Conservation (phyloP, 2,797 vertebrate genomes). For the Danio kyathit region DNA sequence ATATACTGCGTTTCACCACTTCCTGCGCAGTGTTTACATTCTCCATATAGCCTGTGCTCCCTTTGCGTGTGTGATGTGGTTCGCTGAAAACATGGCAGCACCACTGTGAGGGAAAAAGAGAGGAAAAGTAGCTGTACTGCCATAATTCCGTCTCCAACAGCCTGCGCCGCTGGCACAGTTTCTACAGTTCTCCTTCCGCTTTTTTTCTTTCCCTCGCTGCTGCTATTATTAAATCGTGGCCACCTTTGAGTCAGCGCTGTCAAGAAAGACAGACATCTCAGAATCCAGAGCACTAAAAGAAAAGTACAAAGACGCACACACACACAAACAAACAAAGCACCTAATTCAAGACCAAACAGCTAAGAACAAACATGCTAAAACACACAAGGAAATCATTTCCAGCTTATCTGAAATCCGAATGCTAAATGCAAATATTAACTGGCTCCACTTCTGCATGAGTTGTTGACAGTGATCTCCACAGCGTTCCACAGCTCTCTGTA, state of each 20-base stretch:
- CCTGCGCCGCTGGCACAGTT: constrained; percentile 16
- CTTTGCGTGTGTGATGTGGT: constrained; percentile 22
- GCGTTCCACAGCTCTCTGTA: neutral
- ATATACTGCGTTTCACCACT: constrained; percentile 10
- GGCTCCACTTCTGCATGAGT: neutral
- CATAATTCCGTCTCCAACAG: constrained; percentile 33
- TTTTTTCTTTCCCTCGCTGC: neutral
- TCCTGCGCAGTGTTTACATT: constrained; percentile 37
- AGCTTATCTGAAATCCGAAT: constrained; percentile 27
- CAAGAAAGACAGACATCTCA: constrained; percentile 1
- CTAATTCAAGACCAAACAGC: constrained; percentile 11
- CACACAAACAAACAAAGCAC: neutral
- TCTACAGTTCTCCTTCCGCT: constrained; percentile 20
- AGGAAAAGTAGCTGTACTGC: constrained; percentile 22
- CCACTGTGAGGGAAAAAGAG: constrained; percentile 11
- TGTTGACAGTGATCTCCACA: neutral
- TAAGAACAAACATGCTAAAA: constrained; percentile 20
- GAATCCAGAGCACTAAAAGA: constrained; percentile 11
- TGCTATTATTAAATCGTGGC: constrained; percentile 30
- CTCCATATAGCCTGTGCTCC: constrained; percentile 9
- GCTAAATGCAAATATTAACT: constrained; percentile 37
- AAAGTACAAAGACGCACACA: neutral
- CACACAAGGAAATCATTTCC: constrained; percentile 27
- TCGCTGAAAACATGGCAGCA: constrained; percentile 43
- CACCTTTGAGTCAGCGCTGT: constrained; percentile 35